Evolutionary conservation across 35 echinoderm and acorn worm species (phyloP).

Genomic region (Acanthaster planci): DNA sequence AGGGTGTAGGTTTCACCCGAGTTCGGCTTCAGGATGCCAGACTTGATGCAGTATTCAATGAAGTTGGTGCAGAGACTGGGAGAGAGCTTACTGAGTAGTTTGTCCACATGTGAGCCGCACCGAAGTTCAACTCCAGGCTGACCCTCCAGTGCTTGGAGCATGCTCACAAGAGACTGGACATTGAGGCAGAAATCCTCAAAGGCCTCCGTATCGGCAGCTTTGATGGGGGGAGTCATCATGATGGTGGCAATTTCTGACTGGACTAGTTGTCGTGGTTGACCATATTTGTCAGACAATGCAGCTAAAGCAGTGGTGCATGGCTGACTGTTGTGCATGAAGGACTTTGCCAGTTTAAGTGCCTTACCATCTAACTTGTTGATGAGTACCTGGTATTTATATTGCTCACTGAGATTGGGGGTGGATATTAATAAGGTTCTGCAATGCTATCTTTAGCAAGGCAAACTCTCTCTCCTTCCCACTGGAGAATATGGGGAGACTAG

Average conservation of each 20-base stretch:
- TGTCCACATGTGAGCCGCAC: constrained; percentile 45
- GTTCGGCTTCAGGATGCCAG: constrained; percentile 16
- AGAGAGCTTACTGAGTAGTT: constrained; percentile 14
- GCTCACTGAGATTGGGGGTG: constrained; percentile 38
- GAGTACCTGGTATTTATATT: constrained; percentile 36
- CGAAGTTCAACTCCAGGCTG: constrained; percentile 9
- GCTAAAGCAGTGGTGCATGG: constrained; percentile 26
- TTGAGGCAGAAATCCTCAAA: constrained; percentile 21
- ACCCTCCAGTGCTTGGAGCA: constrained; percentile 37
- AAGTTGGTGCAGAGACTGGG: constrained; percentile 7
- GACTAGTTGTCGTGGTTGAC: constrained; percentile 44
- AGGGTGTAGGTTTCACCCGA: constrained; percentile 28
- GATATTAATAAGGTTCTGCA: constrained; percentile 11
- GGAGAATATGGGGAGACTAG: constrained; percentile 28
- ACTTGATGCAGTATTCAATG: constrained; percentile 25
- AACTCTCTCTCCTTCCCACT: constrained; percentile 49
- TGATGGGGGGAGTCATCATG: constrained; percentile 26
- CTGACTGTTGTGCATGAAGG: constrained; percentile 21
- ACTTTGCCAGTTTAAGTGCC: constrained; percentile 19
- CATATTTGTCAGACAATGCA: constrained; percentile 38
- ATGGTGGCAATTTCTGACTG: constrained; percentile 31
- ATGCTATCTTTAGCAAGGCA: constrained; percentile 40
- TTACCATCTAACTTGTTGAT: neutral
- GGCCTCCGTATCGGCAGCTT: neutral
- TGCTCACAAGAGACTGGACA: constrained; percentile 34